Base-by-base conservation (phyloP, 2,888 invertebrate species). In the Athetis lepigone region DNA sequence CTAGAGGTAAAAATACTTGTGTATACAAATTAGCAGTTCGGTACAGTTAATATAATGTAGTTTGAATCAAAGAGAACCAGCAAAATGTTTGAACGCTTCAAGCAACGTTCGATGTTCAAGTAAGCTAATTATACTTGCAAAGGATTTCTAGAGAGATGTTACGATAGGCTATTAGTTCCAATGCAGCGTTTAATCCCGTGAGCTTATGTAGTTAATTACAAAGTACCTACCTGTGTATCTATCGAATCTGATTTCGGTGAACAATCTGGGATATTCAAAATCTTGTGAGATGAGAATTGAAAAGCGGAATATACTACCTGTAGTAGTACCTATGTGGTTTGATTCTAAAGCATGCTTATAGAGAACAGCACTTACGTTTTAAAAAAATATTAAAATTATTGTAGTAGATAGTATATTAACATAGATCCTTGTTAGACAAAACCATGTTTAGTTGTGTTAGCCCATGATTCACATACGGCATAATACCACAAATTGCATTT, bases 1-100 rank as follows among this genome's bases (percentile, higher is more conserved):
- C 49, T 61, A 43, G 45, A 62, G 55, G 64, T 70, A 76, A 76
- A 76, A 76, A 73, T 78, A 78, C 29, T 7, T 37, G 21, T 55
- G 59, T 72, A 55, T 51, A 75, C 42, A 72, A 69, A 66, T 64
- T 62, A 54, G 9, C 13, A 49, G 57, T 43, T 36, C 36, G 29
- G 50, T 63, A 45, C 51, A 18, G 18, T 13, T 42, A 49, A 58
- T 60, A 58, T 47, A 13, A 33, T 13, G 29, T 29, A 65, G 36
- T 56, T 76, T 29, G 29, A 29, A 11, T 73, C 50, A 63, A 59
- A 73, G 59, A 52, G 42, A 73, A 63, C 39, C 49, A 42, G 21
- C 8, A 25, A 13, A 39, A 11, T 56, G 23, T 45, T 59, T 43
- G 42, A 57, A 33, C 6, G 18, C 27, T 65, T 25, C 19, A 57